phyloP scores from a whole-genome alignment of 1,140 invertebrate species.

The Trichogramma pretiosum region DNA sequence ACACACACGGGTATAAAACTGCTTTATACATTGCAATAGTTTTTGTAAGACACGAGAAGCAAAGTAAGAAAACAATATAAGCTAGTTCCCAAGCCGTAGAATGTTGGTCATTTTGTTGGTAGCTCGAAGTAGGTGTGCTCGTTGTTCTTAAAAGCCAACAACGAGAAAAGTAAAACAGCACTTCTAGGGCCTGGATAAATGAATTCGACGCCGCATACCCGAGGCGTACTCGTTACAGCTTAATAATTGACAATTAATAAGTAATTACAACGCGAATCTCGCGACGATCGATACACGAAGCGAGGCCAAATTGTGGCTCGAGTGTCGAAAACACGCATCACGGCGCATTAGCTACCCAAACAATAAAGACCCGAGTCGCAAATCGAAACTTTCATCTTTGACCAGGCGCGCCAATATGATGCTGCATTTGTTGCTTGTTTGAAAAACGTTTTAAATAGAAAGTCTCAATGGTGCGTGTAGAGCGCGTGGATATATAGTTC shows the following conservation, averaged over 20 bases:
- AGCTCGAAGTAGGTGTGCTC: slow-evolving; percentile 24
- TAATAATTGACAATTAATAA: no score
- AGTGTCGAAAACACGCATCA: no score
- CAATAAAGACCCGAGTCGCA: neutral
- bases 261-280: no score
- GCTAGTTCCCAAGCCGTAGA: slow-evolving; percentile 24
- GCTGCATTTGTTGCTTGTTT: neutral
- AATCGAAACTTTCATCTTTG: slow-evolving; percentile 15
- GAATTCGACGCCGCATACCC: neutral
- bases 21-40: slow-evolving; percentile 14
- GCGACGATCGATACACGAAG: no score
- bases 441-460: slow-evolving; percentile 4
- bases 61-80: slow-evolving; percentile 23
- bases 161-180: no score
- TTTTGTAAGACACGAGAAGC: slow-evolving; percentile 19
- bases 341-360: no score
- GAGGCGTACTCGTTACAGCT: neutral
- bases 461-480: no score
- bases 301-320: no score
- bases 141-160: no score
- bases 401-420: neutral
- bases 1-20: no score
- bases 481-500: no score
- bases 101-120: slow-evolving; percentile 24
- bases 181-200: no score